Base-by-base conservation (phyloP, 1,140 invertebrate genomes). In the Drosophila littoralis region DNA sequence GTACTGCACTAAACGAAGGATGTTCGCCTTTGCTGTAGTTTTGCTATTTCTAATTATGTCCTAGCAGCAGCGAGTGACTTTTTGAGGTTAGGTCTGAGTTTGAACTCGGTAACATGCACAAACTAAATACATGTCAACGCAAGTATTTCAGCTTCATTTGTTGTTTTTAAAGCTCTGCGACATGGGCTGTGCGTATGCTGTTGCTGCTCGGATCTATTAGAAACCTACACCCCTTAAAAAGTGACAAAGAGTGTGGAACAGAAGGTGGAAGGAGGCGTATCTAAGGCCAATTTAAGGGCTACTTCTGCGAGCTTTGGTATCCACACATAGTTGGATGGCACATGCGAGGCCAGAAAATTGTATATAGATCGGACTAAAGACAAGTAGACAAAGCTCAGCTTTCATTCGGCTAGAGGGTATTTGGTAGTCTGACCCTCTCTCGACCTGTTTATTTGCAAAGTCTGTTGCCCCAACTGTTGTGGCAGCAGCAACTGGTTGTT, bases 11-110 rank as follows among this genome's bases (percentile, higher is more conserved):
- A 9, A 40, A 28, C 33, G 12, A 33, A 61, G 43, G 60, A 69
- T 65, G 54, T 76, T 78, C 66, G 75, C 58, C 54, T 64, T 64
- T 63, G 76, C 63, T 67, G 73, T 79, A 79, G 73, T 79, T 79
- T 81, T 81, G 65, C 66, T 78, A 78, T 81, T 80, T 80, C 78
- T 81, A 81, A 81, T 79, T 80, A 80, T 78, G 75, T 65, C 65
- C 59, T 73, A 57, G 57, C 40, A 43, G 50, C 51, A 59, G 66
- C 75, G 59, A 63, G 70, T 77, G 75, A 77, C 71, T 63, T 77
- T 75, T 77, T 77, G 71, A 77, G 75, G 75, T 77, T 75, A 75
- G 59, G 59, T 42, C 45, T 13, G 9, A 43, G 17, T 9, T 9
- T 22, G 9, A 33, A 51, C 40, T 42, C 40, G n/a, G 40, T 33